Base-by-base conservation (phyloP, 1,140 invertebrate species). In the Papilio polytes region DNA sequence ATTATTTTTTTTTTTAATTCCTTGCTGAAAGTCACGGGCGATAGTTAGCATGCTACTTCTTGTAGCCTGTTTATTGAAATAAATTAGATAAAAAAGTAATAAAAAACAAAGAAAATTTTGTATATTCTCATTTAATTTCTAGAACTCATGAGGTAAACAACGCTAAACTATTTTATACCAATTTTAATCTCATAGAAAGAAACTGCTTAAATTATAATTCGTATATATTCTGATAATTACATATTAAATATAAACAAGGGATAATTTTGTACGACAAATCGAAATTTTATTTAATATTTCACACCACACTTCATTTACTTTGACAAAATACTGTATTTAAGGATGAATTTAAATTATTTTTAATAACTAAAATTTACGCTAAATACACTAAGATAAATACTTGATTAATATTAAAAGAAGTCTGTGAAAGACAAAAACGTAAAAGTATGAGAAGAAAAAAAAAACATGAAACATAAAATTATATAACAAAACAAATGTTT, bases 121-220 rank as follows among this genome's bases (percentile, higher is more conserved):
- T 85, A 92, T 93, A 92, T 91, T 93, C 87, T 93, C 88, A 88
- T 94, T 94, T 94, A 91, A 91, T 94, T 90, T 87, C 93, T 94
- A 94, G 90, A 94, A 94, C 89, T 94, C 92, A 94, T 94, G 93
- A 94, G 93, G 93, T 94, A 94, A 94, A 94, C 91, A 92, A 93
- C 87, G 88, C 92, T 94, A 93, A 90, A 87, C 89, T 93, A 93
- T 88, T 85, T 83, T 90, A 87, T 91, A 90, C 90, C 88, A 92
- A 92, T 88, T 87, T 87, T 85, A 89, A 89, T 90, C 86, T 88
- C 89, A 89, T 89, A 88, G 82, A 88, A 90, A 88, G 82, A 88
- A 87, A 82, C 74, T 81, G 80, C 84, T 80, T 79, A 82, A 85
- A 83, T 84, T 81, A 82, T 82, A 84, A 82, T 78, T 85, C 83